A percentile compares a stretch with the other conserved stretches of the same genome.
Conservation (phyloP, 2,113 vertebrate species). For the Notechis scutatus region DNA sequence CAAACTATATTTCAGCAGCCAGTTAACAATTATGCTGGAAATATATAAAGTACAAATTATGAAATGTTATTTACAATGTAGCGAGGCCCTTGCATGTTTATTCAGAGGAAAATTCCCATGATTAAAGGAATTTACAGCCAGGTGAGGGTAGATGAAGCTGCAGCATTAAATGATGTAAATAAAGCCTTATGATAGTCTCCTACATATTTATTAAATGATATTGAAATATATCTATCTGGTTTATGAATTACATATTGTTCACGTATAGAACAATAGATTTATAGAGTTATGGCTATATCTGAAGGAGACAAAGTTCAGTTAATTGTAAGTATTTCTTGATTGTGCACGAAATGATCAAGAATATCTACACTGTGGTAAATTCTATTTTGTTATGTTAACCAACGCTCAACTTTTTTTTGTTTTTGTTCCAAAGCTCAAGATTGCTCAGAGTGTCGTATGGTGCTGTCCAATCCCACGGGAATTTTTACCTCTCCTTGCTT, state of each 20-base stretch:
- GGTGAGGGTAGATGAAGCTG: not conserved
- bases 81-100: not conserved
- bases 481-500: slow-evolving; percentile 89
- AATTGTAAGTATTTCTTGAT: not conserved
- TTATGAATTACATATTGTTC: not conserved
- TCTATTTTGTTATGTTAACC: not conserved
- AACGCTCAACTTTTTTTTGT: slow-evolving; percentile 34
- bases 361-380: not conserved
- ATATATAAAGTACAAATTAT: not conserved
- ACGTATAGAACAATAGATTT: not conserved
- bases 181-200: not conserved
- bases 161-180: not conserved
- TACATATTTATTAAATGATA: not conserved
- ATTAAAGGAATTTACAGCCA: not conserved
- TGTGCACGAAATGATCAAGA: not conserved
- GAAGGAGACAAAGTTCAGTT: not conserved
- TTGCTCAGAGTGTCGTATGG: slow-evolving; percentile 80
- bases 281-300: not conserved
- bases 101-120: not conserved
- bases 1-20: not conserved
- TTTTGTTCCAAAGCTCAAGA: slow-evolving; percentile 70
- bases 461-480: slow-evolving; percentile 77
- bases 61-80: not conserved
- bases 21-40: not conserved
- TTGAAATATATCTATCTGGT: not conserved